A percentile compares a stretch with the other conserved stretches of the same genome.
Conservation (phyloP, 2,797 vertebrate genomes). For the Lates japonicus region DNA sequence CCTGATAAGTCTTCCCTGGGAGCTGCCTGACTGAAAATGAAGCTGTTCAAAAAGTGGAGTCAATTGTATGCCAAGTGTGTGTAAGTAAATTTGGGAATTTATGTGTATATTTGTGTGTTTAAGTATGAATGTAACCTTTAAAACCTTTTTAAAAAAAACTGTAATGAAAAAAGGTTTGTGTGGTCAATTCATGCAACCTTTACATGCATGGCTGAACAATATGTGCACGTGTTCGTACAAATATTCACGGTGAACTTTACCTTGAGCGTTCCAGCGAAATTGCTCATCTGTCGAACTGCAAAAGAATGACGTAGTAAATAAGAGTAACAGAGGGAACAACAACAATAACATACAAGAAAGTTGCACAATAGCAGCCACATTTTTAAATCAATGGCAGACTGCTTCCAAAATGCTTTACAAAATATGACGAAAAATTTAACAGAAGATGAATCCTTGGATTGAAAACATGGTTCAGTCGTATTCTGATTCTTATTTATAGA, state of each 20-base stretch:
- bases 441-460: background rate
- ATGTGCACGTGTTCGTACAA: background rate
- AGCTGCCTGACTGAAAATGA: conserved; percentile 25
- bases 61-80: background rate
- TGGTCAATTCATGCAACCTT: background rate
- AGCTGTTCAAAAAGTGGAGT: conserved; percentile 6
- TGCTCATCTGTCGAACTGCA: conserved; percentile 96
- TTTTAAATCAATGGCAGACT: background rate
- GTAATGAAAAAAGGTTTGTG: background rate
- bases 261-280: conserved; percentile 97
- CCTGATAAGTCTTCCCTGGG: conserved; percentile 27
- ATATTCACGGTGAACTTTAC: conserved; percentile 78
- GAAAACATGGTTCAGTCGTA: background rate
- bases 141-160: background rate
- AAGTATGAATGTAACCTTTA: background rate
- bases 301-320: conserved; percentile 65
- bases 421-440: background rate
- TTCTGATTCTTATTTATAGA: background rate
- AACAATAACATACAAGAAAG: background rate
- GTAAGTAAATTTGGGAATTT: background rate
- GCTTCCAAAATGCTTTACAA: background rate
- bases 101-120: background rate
- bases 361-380: background rate
- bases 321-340: background rate
- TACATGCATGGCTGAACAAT: background rate